Evolutionary conservation across 2,113 vertebrate genomes (phyloP), one percentile per base, ranked within the genome.

Genomic region (Rhizomys pruinosus): DNA sequence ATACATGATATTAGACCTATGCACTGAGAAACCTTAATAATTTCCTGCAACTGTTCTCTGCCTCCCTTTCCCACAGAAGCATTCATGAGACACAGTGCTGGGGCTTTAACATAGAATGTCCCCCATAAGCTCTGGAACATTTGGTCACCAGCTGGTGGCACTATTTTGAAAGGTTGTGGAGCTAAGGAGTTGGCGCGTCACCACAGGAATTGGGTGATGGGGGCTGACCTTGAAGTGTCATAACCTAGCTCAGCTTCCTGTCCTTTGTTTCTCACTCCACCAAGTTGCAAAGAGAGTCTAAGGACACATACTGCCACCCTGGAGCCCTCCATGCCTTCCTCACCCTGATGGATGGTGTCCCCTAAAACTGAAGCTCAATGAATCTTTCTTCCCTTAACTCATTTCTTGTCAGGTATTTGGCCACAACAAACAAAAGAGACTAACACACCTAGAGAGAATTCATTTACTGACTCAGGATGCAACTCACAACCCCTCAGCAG

Each of bases 1-100:
- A 0, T 2, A 13, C 2, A 42, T 25, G 4, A 0, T 5, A 3
- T 23, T 4, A 7, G 17, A 20, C 17, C 22, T 15, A 11, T 20
- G 32, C 37, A 29, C 76, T 39, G 42, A 47, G 42, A 17, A 2
- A 5, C 13, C 59, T 39, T 2, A 17, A 5, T 4, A 23, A 72
- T 3, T 69, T 32, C 37, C 37, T n/a, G 7, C 4, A 39, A 44
- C 44, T 10, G 74, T 15, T 72, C 47, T 55, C 39, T 9, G 1
- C 15, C 78, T 39, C 72, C 8, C 1, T 10, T 9, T 27, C 7
- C 10, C 5, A 34, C 3, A 1, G 20, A 55, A 74, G 88, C 37
- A 39, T n/a, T 44, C 68, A 55, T 13, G 29, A 79, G 20, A 2
- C 17, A 22, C 34, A 88, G 27, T 64, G 29, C 13, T 61, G 19